Base-by-base conservation (phyloP, 30 jellyfish, hydroid and myxozoan species). In the Aurelia sp. region DNA sequence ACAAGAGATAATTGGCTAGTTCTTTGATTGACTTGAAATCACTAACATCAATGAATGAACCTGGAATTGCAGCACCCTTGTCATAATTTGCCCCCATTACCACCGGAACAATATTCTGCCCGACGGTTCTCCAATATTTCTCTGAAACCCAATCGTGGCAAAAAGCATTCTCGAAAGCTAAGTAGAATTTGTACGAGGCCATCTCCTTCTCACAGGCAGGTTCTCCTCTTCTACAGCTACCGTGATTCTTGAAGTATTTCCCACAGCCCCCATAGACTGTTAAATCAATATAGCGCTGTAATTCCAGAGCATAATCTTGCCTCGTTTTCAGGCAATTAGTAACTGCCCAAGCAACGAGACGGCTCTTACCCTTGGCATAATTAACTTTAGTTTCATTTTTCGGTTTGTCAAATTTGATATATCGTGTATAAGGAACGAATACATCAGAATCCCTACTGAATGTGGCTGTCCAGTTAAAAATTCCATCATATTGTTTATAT, bases 131-230 rank as follows among this genome's bases (percentile, higher is more conserved):
- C 88, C 84, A 90, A 61, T 84, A 91, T 63, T 91, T 91, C 59
- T 91, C 98, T 12, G 98, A 86, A 40, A 91, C 89, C 63, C 86
- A 91, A 80, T 91, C 98, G 4, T 84, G 88, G 78, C 98, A 91
- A 80, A 91, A 91, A 5, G 73, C 65, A 38, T 91, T 91, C 71
- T 91, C 98, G 71, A 91, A 91, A 30, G 98, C 81, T 17, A 91
- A 66, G 73, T 65, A 91, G 90, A 91, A 91, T 77, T 86, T 85
- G 61, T 91, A 86, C 48, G 68, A 72, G 21, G 74, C 19, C 44
- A 92, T 67, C 41, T 67, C 86, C 27, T 71, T 75, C 88, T 2
- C 60, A 75, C 98, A 92, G 41, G 66, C 84, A 21, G 60, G 19
- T 21, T 63, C 79, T 19, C n/a, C 52, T 4, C 44, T 41, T 17